Base-by-base conservation (phyloP, 2,888 invertebrate genomes). In the Watsonalla cultraria region DNA sequence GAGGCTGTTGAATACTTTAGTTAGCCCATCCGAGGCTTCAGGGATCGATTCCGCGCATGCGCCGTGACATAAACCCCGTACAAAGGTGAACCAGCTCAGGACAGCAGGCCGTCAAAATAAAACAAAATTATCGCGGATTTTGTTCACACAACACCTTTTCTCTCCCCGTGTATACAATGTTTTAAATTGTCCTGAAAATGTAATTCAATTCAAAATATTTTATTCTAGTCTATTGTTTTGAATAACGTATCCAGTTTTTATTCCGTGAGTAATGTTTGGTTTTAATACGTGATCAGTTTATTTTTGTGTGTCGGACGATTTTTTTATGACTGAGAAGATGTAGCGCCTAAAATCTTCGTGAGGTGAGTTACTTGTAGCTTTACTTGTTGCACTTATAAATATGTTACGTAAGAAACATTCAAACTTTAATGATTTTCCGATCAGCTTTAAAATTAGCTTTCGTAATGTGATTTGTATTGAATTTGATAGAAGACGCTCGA, bases 31-130 rank as follows among this genome's bases (percentile, higher is more conserved):
- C 61, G 60, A 72, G 78, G 79, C 74, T 80, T 80, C 76, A 47
- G 58, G 70, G 88, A 90, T 90, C 90, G 88, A 90, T 90, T 46
- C 15, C 75, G 76, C 90, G 87, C 86, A 61, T 82, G 90, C 89
- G 89, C 70, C 47, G 58, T 52, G 14, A 59, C 48, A 66, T 60
- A 14, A 65, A 61, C 74, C 84, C 82, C 79, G 81, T 81, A 80
- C 86, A 86, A 84, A 86, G 81, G 80, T 81, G 65, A 77, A 80
- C 74, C 79, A 76, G 82, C 80, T 74, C 79, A 74, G 77, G 67
- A 72, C 68, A 66, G 76, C 76, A 68, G 70, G 77, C 78, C 84
- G 84, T 87, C 86, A 85, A 86, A 89, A 86, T 86, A 86, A 75
- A 65, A 80, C 74, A 72, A 65, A 71, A 69, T 72, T 70, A 78